A percentile compares a stretch with the other conserved stretches of the same genome.
These are phyloP conservation scores for Halcyon senegalensis DNA, from an alignment of 2,113 vertebrate species.

Conservation along the genomic window DNA sequence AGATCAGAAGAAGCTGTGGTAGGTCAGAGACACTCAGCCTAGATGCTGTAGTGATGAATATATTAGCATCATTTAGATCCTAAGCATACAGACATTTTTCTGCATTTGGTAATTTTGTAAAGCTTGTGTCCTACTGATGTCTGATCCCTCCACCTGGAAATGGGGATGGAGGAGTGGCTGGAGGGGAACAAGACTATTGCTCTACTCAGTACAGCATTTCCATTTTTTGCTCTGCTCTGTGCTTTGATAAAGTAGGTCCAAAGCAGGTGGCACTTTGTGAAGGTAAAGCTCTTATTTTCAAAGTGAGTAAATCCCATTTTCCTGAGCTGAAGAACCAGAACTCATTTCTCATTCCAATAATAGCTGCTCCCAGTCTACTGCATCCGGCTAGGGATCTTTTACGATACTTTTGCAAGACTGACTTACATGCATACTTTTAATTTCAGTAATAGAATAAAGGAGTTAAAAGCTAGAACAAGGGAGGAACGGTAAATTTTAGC, in stretches of 20 bases:
- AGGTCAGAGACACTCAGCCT: conserved; percentile 63
- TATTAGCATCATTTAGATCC: conserved; percentile 12
- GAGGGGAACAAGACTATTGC: not conserved
- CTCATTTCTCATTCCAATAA: not conserved
- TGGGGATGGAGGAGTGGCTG: not conserved
- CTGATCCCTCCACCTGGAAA: not conserved
- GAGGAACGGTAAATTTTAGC: not conserved
- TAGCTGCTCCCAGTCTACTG: not conserved
- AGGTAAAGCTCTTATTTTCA: not conserved
- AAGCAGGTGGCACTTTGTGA: not conserved
- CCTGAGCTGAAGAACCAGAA: not conserved
- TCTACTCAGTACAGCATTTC: not conserved
- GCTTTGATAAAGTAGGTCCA: not conserved
- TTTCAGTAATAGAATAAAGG: not conserved
- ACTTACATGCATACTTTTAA: not conserved
- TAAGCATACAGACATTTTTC: not conserved
- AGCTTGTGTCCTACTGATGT: not conserved
- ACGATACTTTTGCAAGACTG: not conserved
- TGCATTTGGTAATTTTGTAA: not conserved
- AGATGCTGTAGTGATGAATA: conserved; percentile 18
- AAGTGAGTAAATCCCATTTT: not conserved
- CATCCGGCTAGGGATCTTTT: not conserved
- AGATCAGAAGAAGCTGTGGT: conserved; percentile 42
- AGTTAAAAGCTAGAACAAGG: not conserved
- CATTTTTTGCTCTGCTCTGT: not conserved